Conservation (phyloP, 1,140 invertebrate genomes). For the Caenorhabditis remanei region DNA sequence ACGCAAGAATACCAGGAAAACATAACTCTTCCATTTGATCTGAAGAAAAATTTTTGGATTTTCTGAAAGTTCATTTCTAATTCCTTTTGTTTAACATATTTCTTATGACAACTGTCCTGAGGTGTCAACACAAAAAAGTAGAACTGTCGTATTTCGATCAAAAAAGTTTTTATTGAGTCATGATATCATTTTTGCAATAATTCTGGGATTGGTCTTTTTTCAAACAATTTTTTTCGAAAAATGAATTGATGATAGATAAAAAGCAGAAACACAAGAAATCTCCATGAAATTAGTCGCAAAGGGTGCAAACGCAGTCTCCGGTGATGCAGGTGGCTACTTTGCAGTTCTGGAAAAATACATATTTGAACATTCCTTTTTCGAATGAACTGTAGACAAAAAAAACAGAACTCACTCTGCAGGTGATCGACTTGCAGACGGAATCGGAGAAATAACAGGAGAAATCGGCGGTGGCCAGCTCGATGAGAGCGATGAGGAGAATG, state of each 20-base stretch:
- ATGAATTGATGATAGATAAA: not conserved
- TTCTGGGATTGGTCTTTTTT: no score
- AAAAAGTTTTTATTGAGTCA: no score
- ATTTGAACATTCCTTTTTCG: not conserved
- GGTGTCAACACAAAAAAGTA: no score
- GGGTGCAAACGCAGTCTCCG: slow-evolving; percentile 62
- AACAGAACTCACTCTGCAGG: slow-evolving; percentile 46
- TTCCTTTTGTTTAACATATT: no score
- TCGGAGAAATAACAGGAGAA: slow-evolving; percentile 58
- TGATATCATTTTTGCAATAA: no score
- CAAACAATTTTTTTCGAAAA: not conserved
- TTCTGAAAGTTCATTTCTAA: no score
- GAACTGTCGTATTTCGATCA: no score
- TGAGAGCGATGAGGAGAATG: slow-evolving; percentile 58
- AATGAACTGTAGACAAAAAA: not conserved
- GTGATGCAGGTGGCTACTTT: slow-evolving; percentile 61
- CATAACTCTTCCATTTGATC: no score
- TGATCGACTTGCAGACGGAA: slow-evolving; percentile 57
- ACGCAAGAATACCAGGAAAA: no score
- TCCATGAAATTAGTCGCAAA: slow-evolving; percentile 17
- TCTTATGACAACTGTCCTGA: no score
- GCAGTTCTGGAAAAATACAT: slow-evolving; percentile 55
- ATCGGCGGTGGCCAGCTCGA: slow-evolving; percentile 51
- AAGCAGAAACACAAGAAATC: no score
- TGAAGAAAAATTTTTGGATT: no score